Evolutionary conservation across 2,797 vertebrate species (phyloP), one percentile per base, ranked within the genome.

Genomic region (Gymnothorax javanicus): DNA sequence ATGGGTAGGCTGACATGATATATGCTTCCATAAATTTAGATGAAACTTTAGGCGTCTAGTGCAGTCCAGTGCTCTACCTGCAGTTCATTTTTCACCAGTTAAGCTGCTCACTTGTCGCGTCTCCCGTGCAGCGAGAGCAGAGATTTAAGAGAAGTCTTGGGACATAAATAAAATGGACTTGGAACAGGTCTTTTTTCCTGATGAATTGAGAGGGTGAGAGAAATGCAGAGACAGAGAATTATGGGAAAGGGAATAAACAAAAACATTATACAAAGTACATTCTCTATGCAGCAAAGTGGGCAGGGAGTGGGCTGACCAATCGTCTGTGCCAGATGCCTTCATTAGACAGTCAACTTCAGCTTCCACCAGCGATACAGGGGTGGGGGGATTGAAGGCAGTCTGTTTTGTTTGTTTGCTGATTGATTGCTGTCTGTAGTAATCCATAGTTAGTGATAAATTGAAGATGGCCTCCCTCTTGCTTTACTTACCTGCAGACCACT

Each of bases 81-180:
- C 15, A 77, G 33, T 77, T 52, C 43, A 77, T 77, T 77, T 77
- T 52, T 77, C 73, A 77, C 73, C 73, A 77, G 73, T 77, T 77
- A 77, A 77, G 73, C 73, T 52, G 73, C 73, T 77, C 73, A 8
- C 43, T 52, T 52, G 73, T 77, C 73, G 52, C 73, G 15, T 73
- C 73, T 43, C 73, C 73, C 73, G 23, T 43, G 50, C 73, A 50
- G 12, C 20, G 15, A 77, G 73, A 52, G 43, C 8, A 73, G 73
- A 77, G 73, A 77, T 77, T 77, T 77, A 77, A 77, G 73, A 77
- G 12, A 2, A 23, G 43, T 43, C 33, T 43, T 77, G 73, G 73
- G 73, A 77, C 27, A 77, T 77, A 77, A 43, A 77, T 77, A 77
- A 77, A 43, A 77, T 50, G 73, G 52, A 77, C 27, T 77, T 50